phyloP scores from a whole-genome alignment of 2,797 vertebrate species.

The Parotocinclus haroldoi region DNA sequence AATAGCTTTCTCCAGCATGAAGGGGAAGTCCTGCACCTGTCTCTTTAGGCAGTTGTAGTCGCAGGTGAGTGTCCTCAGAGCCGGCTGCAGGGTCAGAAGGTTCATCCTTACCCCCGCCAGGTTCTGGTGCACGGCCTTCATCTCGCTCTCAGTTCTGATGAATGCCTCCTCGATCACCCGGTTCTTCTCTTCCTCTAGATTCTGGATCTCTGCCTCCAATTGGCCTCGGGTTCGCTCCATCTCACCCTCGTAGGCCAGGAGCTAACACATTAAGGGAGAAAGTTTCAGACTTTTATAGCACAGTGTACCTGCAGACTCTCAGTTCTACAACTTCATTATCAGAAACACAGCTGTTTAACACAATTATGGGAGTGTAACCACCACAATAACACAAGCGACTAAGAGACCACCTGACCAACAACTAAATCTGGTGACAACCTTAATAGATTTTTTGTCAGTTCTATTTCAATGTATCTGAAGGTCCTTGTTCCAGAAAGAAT shows the following conservation, averaged over 20 bases:
- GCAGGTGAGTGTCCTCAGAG: slow-evolving; percentile 85
- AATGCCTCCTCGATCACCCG: slow-evolving; percentile 88
- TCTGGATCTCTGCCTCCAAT: slow-evolving; percentile 90
- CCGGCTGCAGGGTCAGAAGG: slow-evolving; percentile 88
- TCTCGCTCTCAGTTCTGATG: slow-evolving; percentile 86
- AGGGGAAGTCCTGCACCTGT: slow-evolving; percentile 90
- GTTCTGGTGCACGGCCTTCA: slow-evolving; percentile 94
- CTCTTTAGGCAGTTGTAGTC: slow-evolving; percentile 93
- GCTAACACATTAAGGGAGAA: slow-evolving; percentile 61
- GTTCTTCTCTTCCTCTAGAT: slow-evolving; percentile 93
- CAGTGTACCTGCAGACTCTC: too few relatives aligned
- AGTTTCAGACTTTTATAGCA: too few relatives aligned
- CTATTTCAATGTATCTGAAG: too few relatives aligned
- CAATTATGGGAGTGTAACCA: too few relatives aligned
- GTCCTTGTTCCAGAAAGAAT: too few relatives aligned
- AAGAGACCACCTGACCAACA: too few relatives aligned
- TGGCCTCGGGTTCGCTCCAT: slow-evolving; percentile 83
- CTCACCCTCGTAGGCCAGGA: slow-evolving; percentile 84
- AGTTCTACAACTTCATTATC: too few relatives aligned
- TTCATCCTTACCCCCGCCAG: slow-evolving; percentile 91
- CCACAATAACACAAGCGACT: too few relatives aligned
- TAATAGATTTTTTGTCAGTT: too few relatives aligned
- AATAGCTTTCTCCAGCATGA: slow-evolving; percentile 86
- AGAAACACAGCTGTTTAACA: too few relatives aligned
- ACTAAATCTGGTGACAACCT: too few relatives aligned